These are phyloP conservation scores for Melinaea marsaeus DNA, from an alignment of 2,888 invertebrate species.

Conservation along the genomic window DNA sequence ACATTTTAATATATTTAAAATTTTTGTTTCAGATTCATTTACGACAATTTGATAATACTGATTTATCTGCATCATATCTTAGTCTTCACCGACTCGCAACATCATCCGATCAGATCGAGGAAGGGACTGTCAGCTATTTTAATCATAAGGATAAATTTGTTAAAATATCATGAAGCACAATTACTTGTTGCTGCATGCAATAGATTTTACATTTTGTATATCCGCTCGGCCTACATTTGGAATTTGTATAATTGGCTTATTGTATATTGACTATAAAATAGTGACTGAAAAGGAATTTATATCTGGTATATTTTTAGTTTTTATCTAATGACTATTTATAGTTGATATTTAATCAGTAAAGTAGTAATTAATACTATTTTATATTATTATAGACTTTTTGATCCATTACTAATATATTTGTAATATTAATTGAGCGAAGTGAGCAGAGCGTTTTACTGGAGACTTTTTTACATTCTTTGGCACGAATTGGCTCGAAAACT, in stretches of 20 bases:
- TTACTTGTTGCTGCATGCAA: conserved; percentile 10
- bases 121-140: conserved; percentile 66
- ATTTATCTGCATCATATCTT: conserved; percentile 76
- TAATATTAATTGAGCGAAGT: no score
- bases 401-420: no score
- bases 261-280: no score
- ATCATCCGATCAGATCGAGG: conserved; percentile 45
- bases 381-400: no score
- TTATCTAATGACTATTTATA: no score
- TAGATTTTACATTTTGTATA: conserved; percentile 5
- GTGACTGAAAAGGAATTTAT: no score
- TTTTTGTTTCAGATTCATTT: conserved; percentile 81
- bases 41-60: conserved; percentile 82
- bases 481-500: no score
- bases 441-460: no score
- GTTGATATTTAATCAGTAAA: no score
- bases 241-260: neutral
- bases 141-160: conserved; percentile 65
- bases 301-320: no score
- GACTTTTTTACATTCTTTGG: no score
- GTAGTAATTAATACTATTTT: no score
- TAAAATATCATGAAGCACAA: conserved; percentile 50
- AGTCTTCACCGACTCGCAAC: conserved; percentile 64
- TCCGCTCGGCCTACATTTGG: conserved; percentile 12
- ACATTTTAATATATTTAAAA: neutral